Conservation (phyloP, 2,888 invertebrate species). For the Toxonevra muliebris region DNA sequence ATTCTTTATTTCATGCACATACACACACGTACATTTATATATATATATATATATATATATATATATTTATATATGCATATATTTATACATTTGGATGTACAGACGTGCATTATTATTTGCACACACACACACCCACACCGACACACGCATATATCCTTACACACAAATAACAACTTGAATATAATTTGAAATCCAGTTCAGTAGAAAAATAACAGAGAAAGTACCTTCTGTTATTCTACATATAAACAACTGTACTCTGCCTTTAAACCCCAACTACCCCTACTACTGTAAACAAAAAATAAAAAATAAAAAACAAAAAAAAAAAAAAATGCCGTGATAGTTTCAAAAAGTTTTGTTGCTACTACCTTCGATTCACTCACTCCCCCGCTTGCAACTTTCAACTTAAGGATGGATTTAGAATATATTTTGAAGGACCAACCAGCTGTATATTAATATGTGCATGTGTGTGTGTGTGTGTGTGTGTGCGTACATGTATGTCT, state of each 20-base stretch:
- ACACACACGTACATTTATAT: slow-evolving; percentile 27
- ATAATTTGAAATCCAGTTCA: slow-evolving; percentile 57
- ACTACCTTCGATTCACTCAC: slow-evolving; percentile 43
- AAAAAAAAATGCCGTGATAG: slow-evolving; percentile 21
- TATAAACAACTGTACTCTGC: neutral
- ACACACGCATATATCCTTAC: slow-evolving; percentile 37
- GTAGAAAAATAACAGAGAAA: slow-evolving; percentile 44
- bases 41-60: slow-evolving; percentile 18
- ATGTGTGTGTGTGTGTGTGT: slow-evolving; percentile 20
- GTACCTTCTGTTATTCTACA: neutral
- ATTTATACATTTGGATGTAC: slow-evolving; percentile 11
- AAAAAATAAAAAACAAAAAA: slow-evolving; percentile 8
- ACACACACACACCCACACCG: slow-evolving; percentile 32
- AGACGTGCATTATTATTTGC: slow-evolving; percentile 33
- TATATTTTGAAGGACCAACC: slow-evolving; percentile 16
- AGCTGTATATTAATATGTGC: neutral
- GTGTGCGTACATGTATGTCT: slow-evolving; percentile 17
- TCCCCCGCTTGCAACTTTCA: neutral
- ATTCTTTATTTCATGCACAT: slow-evolving; percentile 41
- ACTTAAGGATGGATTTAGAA: slow-evolving; percentile 19
- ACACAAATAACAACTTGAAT: slow-evolving; percentile 49
- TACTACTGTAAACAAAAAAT: neutral
- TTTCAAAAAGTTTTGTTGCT: slow-evolving; percentile 50
- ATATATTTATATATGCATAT: neutral
- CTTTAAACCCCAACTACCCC: neutral